phyloP scores from a whole-genome alignment of 2,888 invertebrate genomes.

The Lampropteryx suffumata region DNA sequence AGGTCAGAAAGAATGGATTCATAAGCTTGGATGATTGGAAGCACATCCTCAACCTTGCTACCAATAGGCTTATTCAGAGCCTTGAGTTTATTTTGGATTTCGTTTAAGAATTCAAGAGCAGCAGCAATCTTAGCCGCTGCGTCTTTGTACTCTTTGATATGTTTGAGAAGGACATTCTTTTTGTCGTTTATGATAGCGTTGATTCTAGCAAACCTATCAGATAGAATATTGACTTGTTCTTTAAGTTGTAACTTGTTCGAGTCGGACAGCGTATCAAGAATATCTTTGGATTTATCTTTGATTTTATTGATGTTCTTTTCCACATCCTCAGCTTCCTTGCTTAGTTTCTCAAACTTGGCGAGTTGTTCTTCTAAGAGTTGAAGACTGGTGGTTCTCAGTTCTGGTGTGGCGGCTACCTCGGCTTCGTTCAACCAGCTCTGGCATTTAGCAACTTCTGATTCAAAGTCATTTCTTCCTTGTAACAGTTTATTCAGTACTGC shows the following conservation, averaged over 20 bases:
- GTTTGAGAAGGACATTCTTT: slow-evolving; percentile 87
- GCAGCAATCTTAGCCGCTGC: slow-evolving; percentile 91
- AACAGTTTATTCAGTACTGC: slow-evolving; percentile 88
- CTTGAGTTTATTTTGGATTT: slow-evolving; percentile 92
- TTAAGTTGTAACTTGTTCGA: slow-evolving; percentile 92
- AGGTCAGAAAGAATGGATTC: slow-evolving; percentile 90
- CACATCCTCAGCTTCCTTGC: slow-evolving; percentile 88
- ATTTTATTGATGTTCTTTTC: slow-evolving; percentile 89
- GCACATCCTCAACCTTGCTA: slow-evolving; percentile 93
- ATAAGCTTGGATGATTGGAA: slow-evolving; percentile 89
- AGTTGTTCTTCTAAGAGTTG: slow-evolving; percentile 94
- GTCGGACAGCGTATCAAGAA: slow-evolving; percentile 91
- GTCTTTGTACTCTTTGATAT: slow-evolving; percentile 91
- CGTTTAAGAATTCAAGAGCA: slow-evolving; percentile 89
- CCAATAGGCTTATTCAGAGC: slow-evolving; percentile 94
- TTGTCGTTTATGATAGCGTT: slow-evolving; percentile 90
- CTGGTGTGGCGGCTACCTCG: slow-evolving; percentile 92
- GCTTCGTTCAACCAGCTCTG: slow-evolving; percentile 95
- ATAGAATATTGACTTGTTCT: slow-evolving; percentile 90
- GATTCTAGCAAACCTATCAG: slow-evolving; percentile 90
- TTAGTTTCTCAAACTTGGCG: slow-evolving; percentile 91
- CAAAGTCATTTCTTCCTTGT: slow-evolving; percentile 91
- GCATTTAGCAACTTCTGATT: slow-evolving; percentile 90
- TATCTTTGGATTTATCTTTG: slow-evolving; percentile 90
- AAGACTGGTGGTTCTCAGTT: slow-evolving; percentile 90